Percentiles rank a stretch among this genome's conserved stretches.
Conservation (phyloP, 2,797 vertebrate genomes). For the Odontamblyopus lacepedii region DNA sequence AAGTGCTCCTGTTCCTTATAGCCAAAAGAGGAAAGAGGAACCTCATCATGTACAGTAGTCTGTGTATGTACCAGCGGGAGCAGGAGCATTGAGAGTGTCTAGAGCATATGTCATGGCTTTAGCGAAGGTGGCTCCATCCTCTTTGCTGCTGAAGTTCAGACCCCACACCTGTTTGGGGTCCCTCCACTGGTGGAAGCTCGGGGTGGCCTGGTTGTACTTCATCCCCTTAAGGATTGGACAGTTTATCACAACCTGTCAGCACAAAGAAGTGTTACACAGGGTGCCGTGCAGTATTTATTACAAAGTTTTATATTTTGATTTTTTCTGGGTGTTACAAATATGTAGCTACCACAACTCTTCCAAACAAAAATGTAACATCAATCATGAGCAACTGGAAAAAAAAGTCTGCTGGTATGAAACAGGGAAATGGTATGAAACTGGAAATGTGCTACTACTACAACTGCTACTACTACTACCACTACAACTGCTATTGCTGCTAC, state of each 20-base stretch:
- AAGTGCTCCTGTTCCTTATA: too few species aligned
- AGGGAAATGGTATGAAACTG: too few species aligned
- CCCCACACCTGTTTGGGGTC: conserved; percentile 88
- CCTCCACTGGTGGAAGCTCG: conserved; percentile 89
- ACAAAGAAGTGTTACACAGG: neutral
- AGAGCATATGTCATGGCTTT: conserved; percentile 61
- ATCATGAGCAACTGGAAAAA: too few species aligned
- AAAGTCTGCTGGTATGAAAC: too few species aligned
- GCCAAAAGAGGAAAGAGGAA: neutral
- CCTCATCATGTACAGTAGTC: neutral
- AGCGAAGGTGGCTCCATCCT: conserved; percentile 81
- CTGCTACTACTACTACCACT: too few species aligned
- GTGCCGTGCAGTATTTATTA: neutral
- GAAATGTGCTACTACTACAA: too few species aligned
- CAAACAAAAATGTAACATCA: too few species aligned
- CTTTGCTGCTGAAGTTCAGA: conserved; percentile 85
- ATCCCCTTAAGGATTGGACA: conserved; percentile 82
- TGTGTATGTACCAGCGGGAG: conserved; percentile 45
- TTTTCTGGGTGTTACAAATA: too few species aligned
- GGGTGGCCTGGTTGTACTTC: conserved; percentile 88
- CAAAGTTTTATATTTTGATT: neutral
- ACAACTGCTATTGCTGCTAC: too few species aligned
- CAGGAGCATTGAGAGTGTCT: conserved; percentile 47
- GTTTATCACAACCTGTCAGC: conserved; percentile 87
- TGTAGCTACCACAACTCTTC: too few species aligned